Conservation (phyloP, 2,888 invertebrate genomes). For the Maniola hyperantus region DNA sequence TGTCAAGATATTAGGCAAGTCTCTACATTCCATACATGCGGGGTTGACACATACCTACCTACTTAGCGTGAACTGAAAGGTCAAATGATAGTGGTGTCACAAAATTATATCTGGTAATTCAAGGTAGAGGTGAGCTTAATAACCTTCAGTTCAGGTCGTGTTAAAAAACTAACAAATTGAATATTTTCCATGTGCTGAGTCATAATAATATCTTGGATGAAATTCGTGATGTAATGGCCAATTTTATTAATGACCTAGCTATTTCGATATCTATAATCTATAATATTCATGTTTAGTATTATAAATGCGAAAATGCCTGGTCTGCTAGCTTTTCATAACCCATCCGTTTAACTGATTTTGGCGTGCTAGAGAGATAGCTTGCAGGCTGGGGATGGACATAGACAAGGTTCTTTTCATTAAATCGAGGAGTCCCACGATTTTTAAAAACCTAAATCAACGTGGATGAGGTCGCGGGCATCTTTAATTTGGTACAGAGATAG, state of each 20-base stretch:
- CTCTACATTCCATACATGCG: not conserved
- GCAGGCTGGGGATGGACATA: too few relatives aligned
- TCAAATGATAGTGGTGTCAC: slow-evolving; percentile 4
- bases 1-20: not conserved
- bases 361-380: too few relatives aligned
- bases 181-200: slow-evolving; percentile 2
- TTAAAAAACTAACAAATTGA: not conserved
- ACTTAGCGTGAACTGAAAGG: slow-evolving; percentile 8
- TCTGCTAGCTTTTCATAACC: too few relatives aligned
- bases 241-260: not conserved
- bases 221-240: slow-evolving; percentile 11
- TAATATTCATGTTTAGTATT: too few relatives aligned
- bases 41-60: slow-evolving; percentile 7
- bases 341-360: too few relatives aligned
- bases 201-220: not conserved
- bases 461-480: too few relatives aligned
- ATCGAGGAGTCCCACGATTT: not conserved
- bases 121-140: slow-evolving; percentile 11
- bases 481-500: too few relatives aligned
- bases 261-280: too few relatives aligned
- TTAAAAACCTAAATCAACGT: too few relatives aligned
- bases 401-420: not conserved
- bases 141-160: slow-evolving; percentile 10
- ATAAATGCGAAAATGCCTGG: too few relatives aligned
- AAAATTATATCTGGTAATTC: slow-evolving; percentile 2